These are phyloP conservation scores for Luscinia megarhynchos DNA, from an alignment of 2,797 vertebrate species.

Conservation along the genomic window DNA sequence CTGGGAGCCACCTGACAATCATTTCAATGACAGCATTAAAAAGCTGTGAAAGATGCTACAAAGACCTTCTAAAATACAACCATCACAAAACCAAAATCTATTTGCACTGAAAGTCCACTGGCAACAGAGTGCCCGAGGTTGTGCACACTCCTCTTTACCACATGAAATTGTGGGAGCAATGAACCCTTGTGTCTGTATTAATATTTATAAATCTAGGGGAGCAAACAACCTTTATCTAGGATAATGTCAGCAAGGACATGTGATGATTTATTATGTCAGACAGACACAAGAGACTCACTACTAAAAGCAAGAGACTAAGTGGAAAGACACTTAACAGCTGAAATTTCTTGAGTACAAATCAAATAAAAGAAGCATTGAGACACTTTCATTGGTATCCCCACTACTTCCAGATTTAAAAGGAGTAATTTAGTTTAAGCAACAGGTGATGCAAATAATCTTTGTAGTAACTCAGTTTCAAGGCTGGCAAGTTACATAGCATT, in stretches of 20 bases:
- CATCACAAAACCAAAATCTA: neutral
- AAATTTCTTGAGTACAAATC: neutral
- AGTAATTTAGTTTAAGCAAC: neutral
- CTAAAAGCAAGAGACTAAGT: neutral
- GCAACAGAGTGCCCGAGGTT: neutral
- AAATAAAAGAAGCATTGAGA: neutral
- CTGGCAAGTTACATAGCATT: neutral
- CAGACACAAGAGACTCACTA: neutral
- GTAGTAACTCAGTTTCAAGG: neutral
- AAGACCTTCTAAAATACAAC: neutral
- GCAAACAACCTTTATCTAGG: neutral
- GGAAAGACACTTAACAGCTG: neutral
- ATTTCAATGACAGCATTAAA: neutral
- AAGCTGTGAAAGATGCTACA: neutral
- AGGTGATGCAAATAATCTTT: neutral
- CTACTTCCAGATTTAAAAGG: neutral
- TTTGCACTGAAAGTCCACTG: neutral
- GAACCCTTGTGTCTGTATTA: neutral
- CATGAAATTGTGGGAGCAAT: neutral
- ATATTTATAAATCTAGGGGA: neutral
- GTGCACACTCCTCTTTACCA: neutral
- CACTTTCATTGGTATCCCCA: neutral
- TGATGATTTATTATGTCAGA: neutral
- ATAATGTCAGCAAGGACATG: neutral
- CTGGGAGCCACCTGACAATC: neutral